Conservation (phyloP, 2,797 vertebrate genomes). For the Pempheris klunzingeri region DNA sequence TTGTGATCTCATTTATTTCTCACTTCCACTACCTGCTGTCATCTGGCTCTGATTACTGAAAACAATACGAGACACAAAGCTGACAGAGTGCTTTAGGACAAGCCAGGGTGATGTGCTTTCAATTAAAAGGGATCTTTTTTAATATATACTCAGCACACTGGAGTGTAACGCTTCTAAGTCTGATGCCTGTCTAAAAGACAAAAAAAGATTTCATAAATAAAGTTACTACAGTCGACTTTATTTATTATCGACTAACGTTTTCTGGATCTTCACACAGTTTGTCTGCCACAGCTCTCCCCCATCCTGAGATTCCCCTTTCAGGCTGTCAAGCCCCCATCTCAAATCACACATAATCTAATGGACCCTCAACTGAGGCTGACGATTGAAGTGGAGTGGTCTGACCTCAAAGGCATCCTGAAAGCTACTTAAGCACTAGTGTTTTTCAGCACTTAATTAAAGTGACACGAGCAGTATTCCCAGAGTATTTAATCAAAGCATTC, state of each 20-base stretch:
- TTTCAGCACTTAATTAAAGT: slow-evolving; percentile 71
- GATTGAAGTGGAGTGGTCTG: slow-evolving; percentile 55
- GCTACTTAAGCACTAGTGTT: slow-evolving; percentile 61
- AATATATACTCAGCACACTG: slow-evolving; percentile 39
- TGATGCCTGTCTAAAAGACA: slow-evolving; percentile 31
- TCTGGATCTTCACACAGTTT: slow-evolving; percentile 7
- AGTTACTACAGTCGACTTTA: slow-evolving; percentile 15
- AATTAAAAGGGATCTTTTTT: slow-evolving; percentile 65
- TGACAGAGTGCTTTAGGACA: slow-evolving; percentile 68
- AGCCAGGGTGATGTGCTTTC: slow-evolving; percentile 59
- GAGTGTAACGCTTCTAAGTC: not conserved
- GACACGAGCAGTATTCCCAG: slow-evolving; percentile 49
- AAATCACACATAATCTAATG: slow-evolving; percentile 71
- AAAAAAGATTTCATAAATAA: slow-evolving; percentile 52
- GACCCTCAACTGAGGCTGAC: slow-evolving; percentile 54
- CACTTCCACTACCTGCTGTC: slow-evolving; percentile 58
- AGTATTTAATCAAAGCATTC: slow-evolving; percentile 66
- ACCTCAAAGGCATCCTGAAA: slow-evolving; percentile 62
- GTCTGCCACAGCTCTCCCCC: slow-evolving; percentile 9
- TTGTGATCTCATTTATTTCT: slow-evolving; percentile 51
- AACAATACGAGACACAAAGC: slow-evolving; percentile 62
- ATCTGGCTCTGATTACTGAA: slow-evolving; percentile 61
- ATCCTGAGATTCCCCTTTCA: slow-evolving; percentile 12
- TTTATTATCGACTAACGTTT: slow-evolving; percentile 38
- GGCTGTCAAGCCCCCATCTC: slow-evolving; percentile 51